Percentiles rank a stretch among this genome's conserved stretches.
Conservation (phyloP, 2,888 invertebrate genomes). For the Drosophila maculinotata region DNA sequence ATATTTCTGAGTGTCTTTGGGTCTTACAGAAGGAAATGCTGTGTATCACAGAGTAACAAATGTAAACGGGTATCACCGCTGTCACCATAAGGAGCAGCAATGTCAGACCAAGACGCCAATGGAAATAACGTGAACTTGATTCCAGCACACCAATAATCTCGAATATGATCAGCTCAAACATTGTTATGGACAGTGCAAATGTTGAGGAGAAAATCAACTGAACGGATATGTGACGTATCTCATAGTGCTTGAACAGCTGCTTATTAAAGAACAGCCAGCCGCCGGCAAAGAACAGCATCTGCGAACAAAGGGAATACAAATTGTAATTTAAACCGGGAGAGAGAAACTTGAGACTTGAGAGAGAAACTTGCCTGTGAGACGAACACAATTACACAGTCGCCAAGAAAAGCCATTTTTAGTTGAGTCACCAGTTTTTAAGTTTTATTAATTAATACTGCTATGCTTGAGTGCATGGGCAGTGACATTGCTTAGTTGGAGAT, state of each 20-base stretch:
- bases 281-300: slow-evolving; percentile 97
- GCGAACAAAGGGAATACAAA: slow-evolving; percentile 81
- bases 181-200: slow-evolving; percentile 97
- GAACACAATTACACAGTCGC: slow-evolving; percentile 93
- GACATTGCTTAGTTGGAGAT: slow-evolving; percentile 51
- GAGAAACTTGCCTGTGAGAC: slow-evolving; percentile 91
- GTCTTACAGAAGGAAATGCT: slow-evolving; percentile 94
- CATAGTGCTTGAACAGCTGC: slow-evolving; percentile 98
- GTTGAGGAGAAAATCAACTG: slow-evolving; percentile 98
- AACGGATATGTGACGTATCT: slow-evolving; percentile 97
- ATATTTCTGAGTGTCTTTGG: neutral
- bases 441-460: slow-evolving; percentile 3
- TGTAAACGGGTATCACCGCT: slow-evolving; percentile 97
- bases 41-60: slow-evolving; percentile 96
- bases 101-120: slow-evolving; percentile 97
- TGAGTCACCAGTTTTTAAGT: slow-evolving; percentile 24
- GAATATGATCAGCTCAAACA: slow-evolving; percentile 99
- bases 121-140: slow-evolving; percentile 90
- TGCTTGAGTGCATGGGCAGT: slow-evolving; percentile 24
- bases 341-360: neutral
- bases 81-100: slow-evolving; percentile 97
- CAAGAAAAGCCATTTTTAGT: slow-evolving; percentile 90
- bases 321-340: slow-evolving; percentile 11
- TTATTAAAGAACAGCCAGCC: slow-evolving; percentile 99
- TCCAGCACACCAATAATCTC: slow-evolving; percentile 98